Conservation (phyloP, 2,113 vertebrate genomes). For the Pseudorhombus dupliciocellatus region DNA sequence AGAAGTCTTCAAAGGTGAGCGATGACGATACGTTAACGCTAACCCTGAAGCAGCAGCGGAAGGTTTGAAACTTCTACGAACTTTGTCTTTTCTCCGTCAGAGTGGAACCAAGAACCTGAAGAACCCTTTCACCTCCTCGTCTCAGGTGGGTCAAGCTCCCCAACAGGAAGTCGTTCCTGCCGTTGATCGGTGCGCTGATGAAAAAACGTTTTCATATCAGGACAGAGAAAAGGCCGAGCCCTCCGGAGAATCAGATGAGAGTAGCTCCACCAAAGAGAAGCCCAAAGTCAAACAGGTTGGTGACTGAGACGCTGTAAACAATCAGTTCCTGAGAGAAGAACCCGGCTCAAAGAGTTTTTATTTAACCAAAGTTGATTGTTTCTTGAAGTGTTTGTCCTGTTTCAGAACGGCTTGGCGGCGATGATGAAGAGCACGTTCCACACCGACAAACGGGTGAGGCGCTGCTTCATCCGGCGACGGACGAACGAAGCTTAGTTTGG, state of each 20-base stretch:
- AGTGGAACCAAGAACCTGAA: slow-evolving; percentile 41
- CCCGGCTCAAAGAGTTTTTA: neutral
- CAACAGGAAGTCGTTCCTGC: neutral
- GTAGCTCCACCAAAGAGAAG: slow-evolving; percentile 26
- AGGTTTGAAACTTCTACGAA: neutral
- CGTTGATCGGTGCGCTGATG: neutral
- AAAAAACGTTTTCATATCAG: slow-evolving; percentile 26
- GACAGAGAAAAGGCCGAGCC: slow-evolving; percentile 49
- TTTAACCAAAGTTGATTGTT: neutral
- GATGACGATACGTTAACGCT: neutral
- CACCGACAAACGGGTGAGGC: slow-evolving; percentile 45
- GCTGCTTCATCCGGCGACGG: neutral
- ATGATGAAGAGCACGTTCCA: slow-evolving; percentile 58
- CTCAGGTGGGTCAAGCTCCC: slow-evolving; percentile 49
- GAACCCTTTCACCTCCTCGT: slow-evolving; percentile 55
- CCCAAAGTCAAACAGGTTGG: slow-evolving; percentile 60
- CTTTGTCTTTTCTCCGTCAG: slow-evolving; percentile 30
- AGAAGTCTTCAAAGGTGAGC: slow-evolving; percentile 61
- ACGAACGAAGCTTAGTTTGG: neutral
- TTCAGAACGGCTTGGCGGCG: slow-evolving; percentile 55
- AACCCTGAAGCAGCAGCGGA: too few relatives aligned
- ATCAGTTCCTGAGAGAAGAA: too few relatives aligned
- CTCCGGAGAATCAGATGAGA: slow-evolving; percentile 30
- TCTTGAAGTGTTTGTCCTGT: neutral
- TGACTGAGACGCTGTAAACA: neutral